phyloP scores from a whole-genome alignment of 2,797 vertebrate genomes.

The Cygnus olor region DNA sequence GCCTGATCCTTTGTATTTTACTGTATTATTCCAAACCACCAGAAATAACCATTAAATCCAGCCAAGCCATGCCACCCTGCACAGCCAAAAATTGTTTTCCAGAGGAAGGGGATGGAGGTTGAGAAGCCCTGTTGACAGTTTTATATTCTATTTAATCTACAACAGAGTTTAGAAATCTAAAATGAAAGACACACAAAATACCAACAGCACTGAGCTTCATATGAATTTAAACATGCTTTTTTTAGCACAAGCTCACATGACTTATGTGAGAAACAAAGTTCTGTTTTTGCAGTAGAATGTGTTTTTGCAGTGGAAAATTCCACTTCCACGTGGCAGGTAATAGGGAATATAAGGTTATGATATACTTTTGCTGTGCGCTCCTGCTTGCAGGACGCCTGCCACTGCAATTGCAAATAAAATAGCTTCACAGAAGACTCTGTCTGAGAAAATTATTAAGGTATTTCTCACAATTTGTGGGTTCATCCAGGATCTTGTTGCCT shows the following conservation, averaged over 20 bases:
- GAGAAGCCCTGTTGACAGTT: not conserved
- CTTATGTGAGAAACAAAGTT: not conserved
- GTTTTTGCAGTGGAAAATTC: too few relatives aligned
- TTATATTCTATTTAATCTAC: not conserved
- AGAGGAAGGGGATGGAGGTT: not conserved
- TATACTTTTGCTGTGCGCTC: too few relatives aligned
- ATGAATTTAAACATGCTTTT: not conserved
- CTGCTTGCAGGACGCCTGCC: too few relatives aligned
- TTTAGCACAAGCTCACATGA: conserved; percentile 11
- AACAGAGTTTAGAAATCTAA: not conserved
- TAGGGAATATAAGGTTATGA: too few relatives aligned
- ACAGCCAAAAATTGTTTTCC: not conserved
- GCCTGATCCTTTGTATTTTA: not conserved
- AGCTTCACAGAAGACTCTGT: too few relatives aligned
- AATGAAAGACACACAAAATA: not conserved
- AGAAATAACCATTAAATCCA: conserved; percentile 43
- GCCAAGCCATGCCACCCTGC: conserved; percentile 13
- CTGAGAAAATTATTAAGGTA: too few relatives aligned
- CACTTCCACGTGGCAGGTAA: too few relatives aligned
- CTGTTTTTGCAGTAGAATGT: too few relatives aligned
- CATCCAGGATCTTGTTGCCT: too few relatives aligned
- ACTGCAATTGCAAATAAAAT: too few relatives aligned
- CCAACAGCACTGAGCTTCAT: not conserved
- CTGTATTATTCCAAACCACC: conserved; percentile 21
- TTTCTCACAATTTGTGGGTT: too few relatives aligned